Conservation (phyloP, 2,888 invertebrate species). For the Cataglyphis rosenhaueri region DNA sequence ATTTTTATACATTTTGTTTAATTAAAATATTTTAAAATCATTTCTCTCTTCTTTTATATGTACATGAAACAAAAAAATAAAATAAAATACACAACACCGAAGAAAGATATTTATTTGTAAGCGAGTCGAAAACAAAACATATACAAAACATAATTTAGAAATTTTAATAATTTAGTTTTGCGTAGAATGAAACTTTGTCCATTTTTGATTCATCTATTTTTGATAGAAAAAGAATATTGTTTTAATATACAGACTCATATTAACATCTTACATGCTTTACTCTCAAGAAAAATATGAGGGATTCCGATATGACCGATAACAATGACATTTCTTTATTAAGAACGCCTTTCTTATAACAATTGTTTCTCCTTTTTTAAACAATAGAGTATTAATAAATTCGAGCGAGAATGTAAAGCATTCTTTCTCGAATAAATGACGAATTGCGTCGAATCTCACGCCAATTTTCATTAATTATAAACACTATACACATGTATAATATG, state of each 20-base stretch:
- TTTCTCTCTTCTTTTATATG: neutral
- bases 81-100: too few relatives aligned
- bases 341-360: slow-evolving; percentile 2
- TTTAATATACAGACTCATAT: neutral
- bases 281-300: slow-evolving; percentile 2
- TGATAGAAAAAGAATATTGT: slow-evolving; percentile 5
- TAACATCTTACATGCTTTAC: slow-evolving; percentile 6
- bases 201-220: neutral
- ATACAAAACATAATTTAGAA: neutral
- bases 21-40: neutral
- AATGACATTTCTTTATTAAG: slow-evolving; percentile 5
- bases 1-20: neutral
- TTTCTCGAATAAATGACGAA: slow-evolving; percentile 2
- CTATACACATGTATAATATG: neutral
- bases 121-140: neutral
- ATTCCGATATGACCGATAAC: slow-evolving; percentile 3
- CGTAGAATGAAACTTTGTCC: neutral
- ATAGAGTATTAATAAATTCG: slow-evolving; percentile 16
- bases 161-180: neutral
- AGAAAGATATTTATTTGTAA: neutral
- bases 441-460: neutral
- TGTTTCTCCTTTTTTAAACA: neutral
- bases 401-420: neutral
- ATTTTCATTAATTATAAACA: neutral
- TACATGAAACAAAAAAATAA: neutral